Conservation (phyloP, 2,797 vertebrate genomes). For the Esox lucius region DNA sequence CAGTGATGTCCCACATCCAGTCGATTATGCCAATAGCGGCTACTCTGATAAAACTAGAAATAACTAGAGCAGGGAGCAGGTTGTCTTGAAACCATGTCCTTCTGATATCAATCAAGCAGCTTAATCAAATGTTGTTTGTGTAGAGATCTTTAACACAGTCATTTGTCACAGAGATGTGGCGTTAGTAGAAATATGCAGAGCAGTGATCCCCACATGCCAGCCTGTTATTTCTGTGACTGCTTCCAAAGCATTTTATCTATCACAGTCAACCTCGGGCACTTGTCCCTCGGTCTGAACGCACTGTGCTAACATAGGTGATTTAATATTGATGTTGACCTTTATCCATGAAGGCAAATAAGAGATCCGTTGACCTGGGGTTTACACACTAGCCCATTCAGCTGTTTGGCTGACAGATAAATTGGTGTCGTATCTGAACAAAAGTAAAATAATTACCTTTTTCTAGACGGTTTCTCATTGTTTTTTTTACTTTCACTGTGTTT, state of each 20-base stretch:
- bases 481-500: conserved; percentile 39
- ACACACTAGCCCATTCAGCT: neutral
- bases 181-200: neutral
- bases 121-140: conserved; percentile 6
- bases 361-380: neutral
- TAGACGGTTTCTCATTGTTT: neutral
- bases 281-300: neutral
- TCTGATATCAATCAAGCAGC: neutral
- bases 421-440: neutral
- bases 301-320: neutral
- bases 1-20: conserved; percentile 4
- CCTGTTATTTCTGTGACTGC: conserved; percentile 2
- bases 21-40: neutral
- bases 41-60: too few species aligned
- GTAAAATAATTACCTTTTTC: neutral
- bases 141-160: conserved; percentile 3
- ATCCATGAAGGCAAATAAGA: neutral
- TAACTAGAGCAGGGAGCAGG: neutral
- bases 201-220: neutral
- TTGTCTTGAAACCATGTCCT: neutral
- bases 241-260: neutral
- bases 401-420: neutral
- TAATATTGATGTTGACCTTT: conserved; percentile 5
- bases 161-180: neutral
- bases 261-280: neutral